Base-by-base conservation (phyloP, 2,113 vertebrate species). In the Notarius lentiginosus region DNA sequence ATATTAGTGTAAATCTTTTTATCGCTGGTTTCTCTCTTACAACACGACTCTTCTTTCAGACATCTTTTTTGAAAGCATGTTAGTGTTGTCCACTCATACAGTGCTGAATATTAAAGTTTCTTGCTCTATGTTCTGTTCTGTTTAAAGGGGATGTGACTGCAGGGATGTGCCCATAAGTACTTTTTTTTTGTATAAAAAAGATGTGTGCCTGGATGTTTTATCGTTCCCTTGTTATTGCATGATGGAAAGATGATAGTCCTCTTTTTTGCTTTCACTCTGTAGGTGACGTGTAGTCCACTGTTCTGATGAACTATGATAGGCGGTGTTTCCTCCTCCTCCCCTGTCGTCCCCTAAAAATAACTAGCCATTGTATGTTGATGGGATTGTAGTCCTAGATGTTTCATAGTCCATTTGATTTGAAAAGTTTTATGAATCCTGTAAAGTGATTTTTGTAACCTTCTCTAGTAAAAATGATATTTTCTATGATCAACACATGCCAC, bases 391-490 rank as follows among this genome's bases (percentile, higher is more conserved):
- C 92, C 91, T 95, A 94, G 94, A 90, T 94, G 94, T 95, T 95
- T 94, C 84, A 94, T 95, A 93, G 94, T 95, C 88, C 95, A 96
- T 97, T 95, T 96, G 96, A 96, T 96, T 97, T 94, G 92, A 93
- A 94, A 97, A 96, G 96, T 97, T 97, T 96, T 97, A 97, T 91
- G 92, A 97, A 96, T 98, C 97, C 97, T 97, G 96, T 97, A 97
- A 97, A 94, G 97, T 98, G 95, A 96, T 97, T 97, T 99, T 99
- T 99, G 98, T 99, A 99, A 97, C 96, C 97, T 98, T 97, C 97
- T 97, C 97, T 97, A 98, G 97, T 98, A 97, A 98, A 95, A 99
- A 96, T 96, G 96, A 97, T 98, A 98, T 99, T 99, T 99, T 99
- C 97, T 98, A 98, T 97, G 96, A 97, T 97, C 97, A 97, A 97